Base-by-base conservation (phyloP, 2,113 vertebrate species). In the Pelecanus crispus region DNA sequence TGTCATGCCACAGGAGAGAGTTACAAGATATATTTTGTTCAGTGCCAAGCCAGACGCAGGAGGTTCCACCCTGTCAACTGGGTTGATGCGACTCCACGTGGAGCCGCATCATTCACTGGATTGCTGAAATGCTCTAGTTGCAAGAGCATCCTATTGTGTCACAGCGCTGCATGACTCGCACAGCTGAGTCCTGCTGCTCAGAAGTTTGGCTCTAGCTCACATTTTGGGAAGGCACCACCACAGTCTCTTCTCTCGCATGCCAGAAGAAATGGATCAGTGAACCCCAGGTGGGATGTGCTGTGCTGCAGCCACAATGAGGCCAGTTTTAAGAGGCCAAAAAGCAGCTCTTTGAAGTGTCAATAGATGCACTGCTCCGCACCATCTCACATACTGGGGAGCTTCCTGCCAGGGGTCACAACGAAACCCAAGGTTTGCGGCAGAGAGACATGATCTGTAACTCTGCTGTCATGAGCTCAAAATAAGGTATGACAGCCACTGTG, bases 271-370 rank as follows among this genome's bases (percentile, higher is more conserved):
- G 81, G 52, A 88, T 77, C 81, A 49, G 28, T 5, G 78, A 92
- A 66, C 58, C 70, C 84, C 88, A 82, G 90, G 84, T 85, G 93
- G 93, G 74, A 93, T 10, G 45, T 40, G 58, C 82, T 82, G 70
- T 9, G 49, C 74, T n/a, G 77, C 78, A 82, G 94, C 66, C 90
- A 94, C 75, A 82, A 73, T 5, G 53, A 93, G 58, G 55, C 81
- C 81, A 62, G 15, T 44, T 92, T 91, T 65, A 65, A 88, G 78
- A 95, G 84, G 87, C 92, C 90, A 80, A 93, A 93, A 70, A 93
- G 44, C 81, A 96, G 85, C n/a, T 49, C 58, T 90, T 91, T 77
- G 70, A 94, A 73, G 45, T 52, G 32, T 56, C 74, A 86, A 26
- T 34, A 77, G 63, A 52, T 58, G 67, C 6, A 95, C 66, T 45